Conservation (phyloP, 2,888 invertebrate species). For the Heliconius ismenius region DNA sequence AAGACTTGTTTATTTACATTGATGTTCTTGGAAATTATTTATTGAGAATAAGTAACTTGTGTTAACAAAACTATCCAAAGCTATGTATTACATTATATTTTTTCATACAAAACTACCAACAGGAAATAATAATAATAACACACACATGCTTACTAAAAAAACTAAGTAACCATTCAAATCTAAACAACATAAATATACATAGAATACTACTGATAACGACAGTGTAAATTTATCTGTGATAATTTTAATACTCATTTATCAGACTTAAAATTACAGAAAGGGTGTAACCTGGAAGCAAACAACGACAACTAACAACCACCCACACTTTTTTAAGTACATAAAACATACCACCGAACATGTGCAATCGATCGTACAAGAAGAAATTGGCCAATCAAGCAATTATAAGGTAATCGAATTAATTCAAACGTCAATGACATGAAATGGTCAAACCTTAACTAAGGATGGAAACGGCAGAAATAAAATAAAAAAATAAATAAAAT, state of each 20-base stretch:
- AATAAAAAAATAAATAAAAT: slow-evolving; percentile 61
- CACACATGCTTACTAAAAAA: slow-evolving; percentile 72
- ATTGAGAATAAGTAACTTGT: too few species aligned
- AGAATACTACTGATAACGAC: slow-evolving; percentile 55
- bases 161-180: slow-evolving; percentile 67
- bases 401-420: slow-evolving; percentile 59
- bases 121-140: slow-evolving; percentile 47
- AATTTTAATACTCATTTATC: slow-evolving; percentile 50
- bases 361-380: slow-evolving; percentile 63
- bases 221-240: slow-evolving; percentile 81
- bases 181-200: slow-evolving; percentile 51
- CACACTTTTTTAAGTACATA: slow-evolving; percentile 66
- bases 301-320: slow-evolving; percentile 78
- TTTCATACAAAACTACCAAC: slow-evolving; percentile 2
- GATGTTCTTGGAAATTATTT: too few species aligned
- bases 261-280: slow-evolving; percentile 59
- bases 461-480: slow-evolving; percentile 51
- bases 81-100: background rate
- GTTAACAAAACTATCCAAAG: background rate
- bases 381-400: slow-evolving; percentile 68
- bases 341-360: slow-evolving; percentile 75
- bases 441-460: slow-evolving; percentile 52
- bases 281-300: slow-evolving; percentile 81
- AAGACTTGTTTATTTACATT: background rate
- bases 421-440: slow-evolving; percentile 64